A percentile compares a stretch with the other conserved stretches of the same genome.
phyloP scores from a whole-genome alignment of 2,113 vertebrate genomes.

The Centropristis striata region DNA sequence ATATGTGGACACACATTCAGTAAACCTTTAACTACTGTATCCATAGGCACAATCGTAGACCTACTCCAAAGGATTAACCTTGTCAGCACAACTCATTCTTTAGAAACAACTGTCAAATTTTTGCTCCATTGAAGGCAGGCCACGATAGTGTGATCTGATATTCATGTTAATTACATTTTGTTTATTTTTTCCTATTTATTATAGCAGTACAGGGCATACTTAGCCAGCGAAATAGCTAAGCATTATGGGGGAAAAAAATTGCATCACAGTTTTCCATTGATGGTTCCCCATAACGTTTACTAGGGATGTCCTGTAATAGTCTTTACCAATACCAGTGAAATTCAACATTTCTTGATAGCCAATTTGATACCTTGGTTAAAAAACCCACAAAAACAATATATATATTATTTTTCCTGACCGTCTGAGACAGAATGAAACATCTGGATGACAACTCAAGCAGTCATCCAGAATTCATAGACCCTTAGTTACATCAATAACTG shows the following conservation, averaged over 20 bases:
- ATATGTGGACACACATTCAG: slow-evolving; percentile 4
- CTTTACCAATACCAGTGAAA: too few species aligned
- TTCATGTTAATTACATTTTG: not conserved
- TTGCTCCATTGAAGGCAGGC: not conserved
- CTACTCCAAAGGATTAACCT: slow-evolving; percentile 3
- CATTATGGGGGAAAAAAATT: not conserved
- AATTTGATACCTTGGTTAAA: too few species aligned
- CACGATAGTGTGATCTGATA: not conserved
- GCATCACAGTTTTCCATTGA: not conserved
- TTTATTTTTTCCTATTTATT: not conserved
- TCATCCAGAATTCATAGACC: too few species aligned
- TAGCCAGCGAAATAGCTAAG: not conserved
- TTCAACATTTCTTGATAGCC: too few species aligned
- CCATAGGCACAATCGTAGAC: slow-evolving; percentile 13
- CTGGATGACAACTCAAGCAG: too few species aligned
- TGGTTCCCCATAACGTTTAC: not conserved
- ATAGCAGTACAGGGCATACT: not conserved
- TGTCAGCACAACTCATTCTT: slow-evolving; percentile 15
- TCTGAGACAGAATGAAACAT: too few species aligned
- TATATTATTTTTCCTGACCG: too few species aligned
- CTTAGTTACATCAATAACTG: too few species aligned
- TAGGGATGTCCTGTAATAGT: too few species aligned
- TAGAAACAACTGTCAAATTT: not conserved
- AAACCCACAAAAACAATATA: too few species aligned
- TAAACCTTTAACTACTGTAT: slow-evolving; percentile 46